Evolutionary conservation across 2,113 vertebrate species (phyloP).

Genomic region (Nesospiza acunhae): DNA sequence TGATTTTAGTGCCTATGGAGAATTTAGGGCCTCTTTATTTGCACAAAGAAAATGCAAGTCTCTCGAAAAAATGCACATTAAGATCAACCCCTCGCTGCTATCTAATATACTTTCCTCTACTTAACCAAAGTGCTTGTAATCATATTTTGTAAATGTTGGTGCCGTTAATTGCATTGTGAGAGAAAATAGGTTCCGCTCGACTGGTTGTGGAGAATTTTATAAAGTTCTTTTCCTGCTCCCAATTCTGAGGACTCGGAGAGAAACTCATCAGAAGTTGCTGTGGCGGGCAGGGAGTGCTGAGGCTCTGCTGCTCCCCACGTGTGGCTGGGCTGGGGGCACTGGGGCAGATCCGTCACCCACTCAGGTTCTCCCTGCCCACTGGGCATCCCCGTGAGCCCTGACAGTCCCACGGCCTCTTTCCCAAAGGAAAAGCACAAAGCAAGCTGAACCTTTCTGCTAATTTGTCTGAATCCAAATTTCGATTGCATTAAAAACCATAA

Average conservation of each 20-base stretch:
- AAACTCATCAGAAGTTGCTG: slow-evolving; percentile 81
- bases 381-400: neutral
- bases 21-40: slow-evolving; percentile 99
- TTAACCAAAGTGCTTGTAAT: slow-evolving; percentile 99
- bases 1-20: slow-evolving; percentile 99
- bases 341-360: neutral
- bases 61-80: slow-evolving; percentile 97
- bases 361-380: rapidly evolving
- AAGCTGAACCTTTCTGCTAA: rapidly evolving
- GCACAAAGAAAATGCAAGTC: slow-evolving; percentile 99
- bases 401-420: neutral
- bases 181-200: slow-evolving; percentile 97
- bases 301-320: neutral
- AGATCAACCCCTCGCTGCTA: slow-evolving; percentile 99
- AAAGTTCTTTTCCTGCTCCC: slow-evolving; percentile 88
- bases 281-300: neutral
- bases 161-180: slow-evolving; percentile 99
- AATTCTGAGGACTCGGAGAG: slow-evolving; percentile 77
- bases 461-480: neutral
- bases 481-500: neutral
- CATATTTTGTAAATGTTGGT: slow-evolving; percentile 99
- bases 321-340: rapidly evolving
- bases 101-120: slow-evolving; percentile 99
- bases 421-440: neutral
- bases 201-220: slow-evolving; percentile 92